A percentile compares a stretch with the other conserved stretches of the same genome.
Conservation (phyloP, 2,888 invertebrate species). For the Endomychus coccineus region DNA sequence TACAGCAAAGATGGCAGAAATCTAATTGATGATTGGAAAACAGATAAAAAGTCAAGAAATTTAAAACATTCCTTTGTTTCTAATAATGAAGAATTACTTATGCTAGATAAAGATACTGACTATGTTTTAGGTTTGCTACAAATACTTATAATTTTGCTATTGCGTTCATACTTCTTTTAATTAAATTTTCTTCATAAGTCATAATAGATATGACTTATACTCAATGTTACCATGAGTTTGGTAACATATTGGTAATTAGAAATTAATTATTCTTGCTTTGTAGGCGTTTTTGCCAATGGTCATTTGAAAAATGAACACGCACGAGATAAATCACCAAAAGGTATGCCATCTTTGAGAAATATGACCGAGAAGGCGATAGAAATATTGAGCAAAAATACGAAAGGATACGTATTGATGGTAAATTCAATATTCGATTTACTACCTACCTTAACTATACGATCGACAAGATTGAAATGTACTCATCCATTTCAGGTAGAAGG, state of each 20-base stretch:
- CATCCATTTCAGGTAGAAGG: conserved; percentile 73
- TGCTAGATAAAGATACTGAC: conserved; percentile 56
- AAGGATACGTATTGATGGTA: conserved; percentile 70
- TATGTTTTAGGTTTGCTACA: conserved; percentile 75
- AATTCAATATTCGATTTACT: conserved; percentile 18
- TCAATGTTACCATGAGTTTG: too few species aligned
- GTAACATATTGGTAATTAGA: too few species aligned
- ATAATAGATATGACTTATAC: too few species aligned
- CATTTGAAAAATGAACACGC: conserved; percentile 69
- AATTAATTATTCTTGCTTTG: conserved; percentile 15
- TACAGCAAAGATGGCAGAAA: conserved; percentile 65
- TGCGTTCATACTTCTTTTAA: too few species aligned
- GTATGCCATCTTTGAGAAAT: conserved; percentile 70
- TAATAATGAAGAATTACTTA: conserved; percentile 58
- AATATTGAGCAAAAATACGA: conserved; percentile 55
- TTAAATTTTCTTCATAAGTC: too few species aligned
- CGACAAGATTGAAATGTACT: conserved; percentile 8
- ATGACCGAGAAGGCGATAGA: conserved; percentile 75
- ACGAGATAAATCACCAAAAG: conserved; percentile 54
- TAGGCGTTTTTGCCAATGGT: conserved; percentile 73
- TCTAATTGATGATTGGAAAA: conserved; percentile 63
- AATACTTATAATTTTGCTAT: too few species aligned
- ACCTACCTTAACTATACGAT: neutral
- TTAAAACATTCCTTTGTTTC: conserved; percentile 55
- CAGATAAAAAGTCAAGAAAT: conserved; percentile 43